Evolutionary conservation across 2,888 invertebrate genomes (phyloP), one percentile per base, ranked within the genome.

Genomic region (Dasysyrphus albostriatus): DNA sequence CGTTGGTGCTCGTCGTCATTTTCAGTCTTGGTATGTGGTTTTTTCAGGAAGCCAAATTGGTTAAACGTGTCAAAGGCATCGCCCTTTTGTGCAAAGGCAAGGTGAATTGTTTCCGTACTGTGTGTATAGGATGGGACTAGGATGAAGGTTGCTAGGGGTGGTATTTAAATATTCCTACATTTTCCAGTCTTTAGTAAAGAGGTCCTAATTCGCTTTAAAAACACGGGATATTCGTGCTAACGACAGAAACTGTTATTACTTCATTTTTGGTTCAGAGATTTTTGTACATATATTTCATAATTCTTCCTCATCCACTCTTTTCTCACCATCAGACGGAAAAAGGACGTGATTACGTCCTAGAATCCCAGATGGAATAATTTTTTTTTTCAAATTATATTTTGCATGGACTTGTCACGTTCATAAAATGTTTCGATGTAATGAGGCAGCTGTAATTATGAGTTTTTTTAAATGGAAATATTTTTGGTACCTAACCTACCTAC

Each of bases 221-320:
- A 70, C 69, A 82, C 56, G 61, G 59, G 39, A 37, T 39, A 44
- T 69, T 79, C 75, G 72, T 83, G 87, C 75, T 87, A 76, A 87
- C 79, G 87, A 83, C 87, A 79, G 75, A 72, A 79, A 87, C 83
- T 83, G 78, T 83, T 87, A 87, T 83, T 87, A 83, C 83, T 87
- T 87, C 78, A 87, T 83, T 83, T 76, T 87, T 72, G 67, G 70
- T 44, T 51, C 51, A 37, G 65, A 7, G 61, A 73, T 58, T 77
- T 74, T 47, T 61, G 39, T 61, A 44, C 16, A 44, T 16, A 47
- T 9, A 42, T 32, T 29, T 47, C 14, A 32, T 29, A 14, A n/a
- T 7, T 29, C 14, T 58, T 37, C 63, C 44, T 56, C 29, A n/a
- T 24, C 5, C 3, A 8, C 9, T 7, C 42, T 24, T 47, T 32